These are phyloP conservation scores for Ridgeia piscesae DNA, from an alignment of 1,140 invertebrate genomes.

Conservation along the genomic window DNA sequence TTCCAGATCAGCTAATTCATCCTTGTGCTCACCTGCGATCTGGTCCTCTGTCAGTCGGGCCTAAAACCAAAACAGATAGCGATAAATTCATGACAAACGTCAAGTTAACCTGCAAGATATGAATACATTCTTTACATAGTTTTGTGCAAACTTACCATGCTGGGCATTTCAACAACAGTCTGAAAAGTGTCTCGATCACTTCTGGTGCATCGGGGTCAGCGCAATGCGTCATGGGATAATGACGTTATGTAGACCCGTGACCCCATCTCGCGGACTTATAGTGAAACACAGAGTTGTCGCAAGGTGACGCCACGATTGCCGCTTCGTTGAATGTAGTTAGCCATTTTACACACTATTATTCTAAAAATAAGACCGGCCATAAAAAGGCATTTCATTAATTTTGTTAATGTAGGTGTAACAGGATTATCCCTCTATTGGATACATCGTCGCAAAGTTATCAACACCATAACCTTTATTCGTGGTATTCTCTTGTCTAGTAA, in stretches of 20 bases:
- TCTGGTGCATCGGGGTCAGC: not conserved
- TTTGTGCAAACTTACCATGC: not conserved
- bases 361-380: too few relatives aligned
- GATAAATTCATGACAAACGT: not conserved
- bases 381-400: too few relatives aligned
- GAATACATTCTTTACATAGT: not conserved
- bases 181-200: not conserved
- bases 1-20: not conserved
- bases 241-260: not conserved
- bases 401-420: too few relatives aligned
- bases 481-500: too few relatives aligned
- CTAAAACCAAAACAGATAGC: conserved; percentile 64
- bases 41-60: conserved; percentile 86
- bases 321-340: too few relatives aligned
- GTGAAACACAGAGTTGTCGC: not conserved
- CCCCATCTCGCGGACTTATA: not conserved
- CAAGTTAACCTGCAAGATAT: not conserved
- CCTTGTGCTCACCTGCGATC: conserved; percentile 75
- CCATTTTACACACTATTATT: too few relatives aligned
- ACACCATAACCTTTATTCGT: too few relatives aligned
- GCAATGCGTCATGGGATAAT: not conserved
- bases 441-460: too few relatives aligned
- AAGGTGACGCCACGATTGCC: too few relatives aligned
- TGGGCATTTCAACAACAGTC: not conserved
- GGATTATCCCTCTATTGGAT: too few relatives aligned